phyloP scores from a whole-genome alignment of 2,113 vertebrate species.

The Labrus mixtus region DNA sequence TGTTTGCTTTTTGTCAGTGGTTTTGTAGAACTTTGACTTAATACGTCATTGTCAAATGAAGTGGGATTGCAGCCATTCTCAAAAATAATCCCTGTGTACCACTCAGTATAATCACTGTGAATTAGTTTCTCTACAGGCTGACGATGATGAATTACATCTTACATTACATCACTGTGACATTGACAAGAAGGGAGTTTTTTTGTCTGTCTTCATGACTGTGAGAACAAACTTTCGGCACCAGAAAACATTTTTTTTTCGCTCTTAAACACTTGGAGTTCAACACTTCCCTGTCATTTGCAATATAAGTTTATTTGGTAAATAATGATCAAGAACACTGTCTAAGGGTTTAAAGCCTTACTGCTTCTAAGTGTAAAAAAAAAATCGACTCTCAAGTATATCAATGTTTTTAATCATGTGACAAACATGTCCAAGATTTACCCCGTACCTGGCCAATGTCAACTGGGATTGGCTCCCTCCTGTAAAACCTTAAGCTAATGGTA shows the following conservation, averaged over 20 bases:
- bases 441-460: neutral
- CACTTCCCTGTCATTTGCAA: neutral
- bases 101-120: conserved; percentile 32
- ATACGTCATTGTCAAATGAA: conserved; percentile 50
- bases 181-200: conserved; percentile 18
- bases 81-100: conserved; percentile 42
- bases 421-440: neutral
- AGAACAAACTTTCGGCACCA: neutral
- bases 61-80: conserved; percentile 41
- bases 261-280: too few relatives aligned
- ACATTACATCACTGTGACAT: conserved; percentile 20
- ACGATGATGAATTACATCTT: conserved; percentile 49
- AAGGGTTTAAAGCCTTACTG: neutral
- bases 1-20: conserved; percentile 63
- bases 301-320: neutral
- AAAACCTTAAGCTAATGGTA: too few relatives aligned
- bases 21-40: conserved; percentile 44
- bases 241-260: neutral
- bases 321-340: neutral
- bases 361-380: too few relatives aligned
- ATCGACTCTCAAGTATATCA: too few relatives aligned
- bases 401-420: neutral
- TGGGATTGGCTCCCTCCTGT: neutral
- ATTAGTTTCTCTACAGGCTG: conserved; percentile 31
- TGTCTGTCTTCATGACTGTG: neutral